A percentile compares a stretch with the other conserved stretches of the same genome.
These are phyloP conservation scores for Myotis davidii DNA, from an alignment of 2,113 vertebrate genomes.

Conservation along the genomic window DNA sequence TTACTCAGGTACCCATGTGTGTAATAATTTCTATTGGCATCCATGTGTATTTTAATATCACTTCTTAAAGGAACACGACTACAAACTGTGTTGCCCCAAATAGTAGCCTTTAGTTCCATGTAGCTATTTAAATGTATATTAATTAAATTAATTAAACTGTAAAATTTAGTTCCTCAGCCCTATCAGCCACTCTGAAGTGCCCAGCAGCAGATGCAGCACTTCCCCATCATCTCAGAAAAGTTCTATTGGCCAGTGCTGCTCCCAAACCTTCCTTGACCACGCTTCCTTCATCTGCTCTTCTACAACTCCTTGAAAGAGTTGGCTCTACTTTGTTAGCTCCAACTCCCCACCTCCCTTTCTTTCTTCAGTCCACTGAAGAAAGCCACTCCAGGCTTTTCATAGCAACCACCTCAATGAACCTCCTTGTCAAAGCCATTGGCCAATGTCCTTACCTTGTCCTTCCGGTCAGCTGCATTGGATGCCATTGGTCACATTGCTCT, in stretches of 20 bases:
- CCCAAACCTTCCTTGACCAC: neutral
- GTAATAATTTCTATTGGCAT: neutral
- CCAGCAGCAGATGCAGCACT: neutral
- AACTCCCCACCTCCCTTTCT: neutral
- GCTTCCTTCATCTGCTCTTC: neutral
- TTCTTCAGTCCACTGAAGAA: neutral
- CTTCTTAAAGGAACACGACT: neutral
- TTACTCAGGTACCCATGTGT: neutral
- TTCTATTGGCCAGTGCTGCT: neutral
- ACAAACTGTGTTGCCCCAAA: neutral
- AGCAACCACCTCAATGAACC: neutral
- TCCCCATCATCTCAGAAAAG: neutral
- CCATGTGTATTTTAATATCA: neutral
- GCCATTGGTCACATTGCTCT: neutral
- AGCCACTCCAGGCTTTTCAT: neutral
- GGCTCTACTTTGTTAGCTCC: neutral
- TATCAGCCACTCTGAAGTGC: neutral
- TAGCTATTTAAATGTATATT: constrained; percentile 17
- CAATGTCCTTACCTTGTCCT: neutral
- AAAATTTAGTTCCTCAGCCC: neutral
- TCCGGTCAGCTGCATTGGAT: neutral
- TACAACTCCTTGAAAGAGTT: neutral
- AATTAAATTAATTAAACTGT: constrained; percentile 8
- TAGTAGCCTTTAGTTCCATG: neutral
- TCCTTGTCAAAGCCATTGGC: neutral